Evolutionary conservation across 2,888 invertebrate species (phyloP).

Genomic region (Microplitis manilae): DNA sequence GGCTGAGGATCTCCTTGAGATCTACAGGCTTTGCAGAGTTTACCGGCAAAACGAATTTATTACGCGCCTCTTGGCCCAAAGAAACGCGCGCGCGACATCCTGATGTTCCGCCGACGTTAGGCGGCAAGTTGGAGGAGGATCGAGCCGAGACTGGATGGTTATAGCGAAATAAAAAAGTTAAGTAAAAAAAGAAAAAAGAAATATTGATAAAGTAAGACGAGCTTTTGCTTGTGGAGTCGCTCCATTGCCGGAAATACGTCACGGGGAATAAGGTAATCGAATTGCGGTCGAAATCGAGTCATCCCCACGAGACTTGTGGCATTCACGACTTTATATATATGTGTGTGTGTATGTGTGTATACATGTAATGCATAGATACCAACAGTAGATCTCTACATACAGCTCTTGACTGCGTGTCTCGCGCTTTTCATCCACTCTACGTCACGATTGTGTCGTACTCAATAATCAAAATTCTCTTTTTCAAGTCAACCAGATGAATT

Average conservation of each 20-base stretch:
- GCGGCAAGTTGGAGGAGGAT: conserved; percentile 10
- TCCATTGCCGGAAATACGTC: conserved; percentile 49
- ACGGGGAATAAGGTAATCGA: conserved; percentile 52
- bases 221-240: neutral
- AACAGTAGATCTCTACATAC: neutral
- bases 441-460: conserved; percentile 36
- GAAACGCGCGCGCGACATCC: conserved; percentile 24
- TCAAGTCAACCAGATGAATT: conserved; percentile 28
- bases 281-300: conserved; percentile 53
- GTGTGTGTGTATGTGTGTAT: neutral
- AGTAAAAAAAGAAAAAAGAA: conserved; percentile 23
- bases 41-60: conserved; percentile 46
- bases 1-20: conserved; percentile 38
- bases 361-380: neutral
- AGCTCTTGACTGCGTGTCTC: conserved; percentile 13
- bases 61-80: conserved; percentile 41
- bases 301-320: conserved; percentile 39
- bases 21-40: conserved; percentile 35
- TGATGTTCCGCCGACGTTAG: neutral
- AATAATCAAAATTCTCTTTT: conserved; percentile 31
- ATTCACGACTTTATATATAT: conserved; percentile 1
- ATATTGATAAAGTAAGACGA: conserved; percentile 12
- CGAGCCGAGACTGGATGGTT: conserved; percentile 2
- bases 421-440: conserved; percentile 27
- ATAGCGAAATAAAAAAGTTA: conserved; percentile 9